A percentile compares a stretch with the other conserved stretches of the same genome.
Evolutionary conservation across 2,797 vertebrate species (phyloP).

Genomic region (Adrianichthys oophorus): DNA sequence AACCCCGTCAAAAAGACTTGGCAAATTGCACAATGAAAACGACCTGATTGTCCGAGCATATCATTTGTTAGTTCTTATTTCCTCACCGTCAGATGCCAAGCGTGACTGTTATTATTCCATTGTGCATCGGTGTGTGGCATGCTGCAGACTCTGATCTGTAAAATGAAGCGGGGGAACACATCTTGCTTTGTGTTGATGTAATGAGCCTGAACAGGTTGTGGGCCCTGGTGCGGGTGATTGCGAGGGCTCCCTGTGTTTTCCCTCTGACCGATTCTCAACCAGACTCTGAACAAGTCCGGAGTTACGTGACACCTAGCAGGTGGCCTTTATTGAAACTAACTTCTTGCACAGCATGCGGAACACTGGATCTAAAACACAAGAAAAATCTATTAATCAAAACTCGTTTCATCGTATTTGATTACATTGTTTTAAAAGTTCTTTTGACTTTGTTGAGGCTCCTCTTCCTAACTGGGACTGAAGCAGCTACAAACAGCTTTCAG

Average conservation of each 20-base stretch:
- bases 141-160: constrained; percentile 46
- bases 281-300: constrained; percentile 22
- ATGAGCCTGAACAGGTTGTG: constrained; percentile 60
- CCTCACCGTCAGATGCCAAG: constrained; percentile 33
- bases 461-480: neutral
- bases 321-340: constrained; percentile 21
- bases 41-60: constrained; percentile 59
- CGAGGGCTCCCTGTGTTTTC: constrained; percentile 47
- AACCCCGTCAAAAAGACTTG: constrained; percentile 35
- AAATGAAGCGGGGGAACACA: constrained; percentile 45
- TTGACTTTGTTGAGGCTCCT: neutral
- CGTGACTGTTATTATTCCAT: constrained; percentile 47
- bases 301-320: constrained; percentile 69
- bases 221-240: constrained; percentile 59
- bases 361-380: constrained; percentile 22
- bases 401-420: no score
- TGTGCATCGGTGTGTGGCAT: constrained; percentile 45
- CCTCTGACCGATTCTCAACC: constrained; percentile 37
- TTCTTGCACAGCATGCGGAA: constrained; percentile 16
- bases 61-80: constrained; percentile 40
- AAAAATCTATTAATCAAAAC: no score
- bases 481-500: neutral
- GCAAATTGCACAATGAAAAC: constrained; percentile 55
- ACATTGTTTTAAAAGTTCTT: no score
- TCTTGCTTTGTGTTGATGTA: constrained; percentile 67